Percentiles rank a stretch among this genome's conserved stretches.
Conservation (phyloP, 2,797 vertebrate species). For the Poecilia picta region DNA sequence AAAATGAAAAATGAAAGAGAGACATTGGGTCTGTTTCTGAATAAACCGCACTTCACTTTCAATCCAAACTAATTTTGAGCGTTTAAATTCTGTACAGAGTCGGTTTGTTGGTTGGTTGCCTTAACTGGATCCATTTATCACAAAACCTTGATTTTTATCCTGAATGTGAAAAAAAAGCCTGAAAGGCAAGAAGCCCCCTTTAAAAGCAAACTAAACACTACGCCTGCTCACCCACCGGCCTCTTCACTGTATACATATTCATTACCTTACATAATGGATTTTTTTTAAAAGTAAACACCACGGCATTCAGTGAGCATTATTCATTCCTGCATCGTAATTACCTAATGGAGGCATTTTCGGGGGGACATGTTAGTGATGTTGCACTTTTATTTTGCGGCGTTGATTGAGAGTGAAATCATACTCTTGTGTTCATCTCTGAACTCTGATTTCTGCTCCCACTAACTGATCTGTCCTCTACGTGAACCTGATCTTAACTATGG, state of each 20-base stretch:
- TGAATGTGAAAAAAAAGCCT: conserved; percentile 65
- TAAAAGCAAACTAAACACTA: conserved; percentile 64
- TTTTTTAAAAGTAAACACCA: conserved; percentile 57
- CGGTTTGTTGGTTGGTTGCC: conserved; percentile 27
- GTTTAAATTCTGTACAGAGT: conserved; percentile 2
- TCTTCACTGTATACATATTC: conserved; percentile 58
- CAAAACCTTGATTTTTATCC: conserved; percentile 48
- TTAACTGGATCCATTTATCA: conserved; percentile 49
- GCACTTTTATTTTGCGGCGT: conserved; percentile 1
- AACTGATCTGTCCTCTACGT: conserved; percentile 49
- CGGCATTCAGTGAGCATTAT: conserved; percentile 55
- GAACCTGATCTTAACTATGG: conserved; percentile 56
- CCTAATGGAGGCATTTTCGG: conserved; percentile 30
- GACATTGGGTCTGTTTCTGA: conserved; percentile 1
- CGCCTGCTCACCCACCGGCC: conserved; percentile 44
- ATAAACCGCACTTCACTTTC: conserved; percentile 36
- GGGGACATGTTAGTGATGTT: conserved; percentile 11
- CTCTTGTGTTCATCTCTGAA: neutral
- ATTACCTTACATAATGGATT: conserved; percentile 71
- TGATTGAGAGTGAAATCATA: conserved; percentile 10
- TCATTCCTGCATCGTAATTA: conserved; percentile 60
- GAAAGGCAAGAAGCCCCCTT: conserved; percentile 54
- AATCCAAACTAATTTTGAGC: conserved; percentile 20
- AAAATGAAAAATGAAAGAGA: neutral
- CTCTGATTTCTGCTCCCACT: conserved; percentile 7